Conservation (phyloP, 2,113 vertebrate species). For the Tor tambroides region DNA sequence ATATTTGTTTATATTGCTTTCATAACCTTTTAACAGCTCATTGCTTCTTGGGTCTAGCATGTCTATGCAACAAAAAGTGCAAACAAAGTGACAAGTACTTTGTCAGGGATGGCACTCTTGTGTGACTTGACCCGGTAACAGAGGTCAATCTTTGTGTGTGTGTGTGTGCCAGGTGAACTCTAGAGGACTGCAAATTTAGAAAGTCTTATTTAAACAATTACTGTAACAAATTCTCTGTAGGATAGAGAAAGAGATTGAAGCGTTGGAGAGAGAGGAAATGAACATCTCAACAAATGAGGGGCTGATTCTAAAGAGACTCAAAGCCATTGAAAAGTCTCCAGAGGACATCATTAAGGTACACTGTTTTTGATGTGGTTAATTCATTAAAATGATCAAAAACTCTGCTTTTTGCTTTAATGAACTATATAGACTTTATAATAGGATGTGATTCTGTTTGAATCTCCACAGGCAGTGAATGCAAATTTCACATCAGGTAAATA, state of each 20-base stretch:
- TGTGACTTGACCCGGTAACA: neutral
- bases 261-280: slow-evolving; percentile 85
- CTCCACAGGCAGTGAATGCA: slow-evolving; percentile 84
- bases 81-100: neutral
- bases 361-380: slow-evolving; percentile 44
- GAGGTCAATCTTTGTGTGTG: neutral
- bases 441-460: slow-evolving; percentile 60
- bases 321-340: slow-evolving; percentile 83
- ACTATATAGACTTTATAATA: slow-evolving; percentile 39
- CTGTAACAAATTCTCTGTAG: slow-evolving; percentile 64
- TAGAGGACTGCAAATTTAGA: neutral
- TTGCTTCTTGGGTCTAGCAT: neutral
- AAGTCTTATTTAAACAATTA: neutral
- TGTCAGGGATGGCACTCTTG: neutral
- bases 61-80: neutral
- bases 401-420: neutral
- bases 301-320: slow-evolving; percentile 85
- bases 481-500: slow-evolving; percentile 82
- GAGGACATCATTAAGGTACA: slow-evolving; percentile 89
- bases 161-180: neutral
- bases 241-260: slow-evolving; percentile 85
- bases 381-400: neutral
- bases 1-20: slow-evolving; percentile 22
- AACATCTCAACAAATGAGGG: slow-evolving; percentile 85
- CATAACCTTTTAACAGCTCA: neutral